phyloP scores from a whole-genome alignment of 2,113 vertebrate species.

The Ptilorrhoa leucosticta region DNA sequence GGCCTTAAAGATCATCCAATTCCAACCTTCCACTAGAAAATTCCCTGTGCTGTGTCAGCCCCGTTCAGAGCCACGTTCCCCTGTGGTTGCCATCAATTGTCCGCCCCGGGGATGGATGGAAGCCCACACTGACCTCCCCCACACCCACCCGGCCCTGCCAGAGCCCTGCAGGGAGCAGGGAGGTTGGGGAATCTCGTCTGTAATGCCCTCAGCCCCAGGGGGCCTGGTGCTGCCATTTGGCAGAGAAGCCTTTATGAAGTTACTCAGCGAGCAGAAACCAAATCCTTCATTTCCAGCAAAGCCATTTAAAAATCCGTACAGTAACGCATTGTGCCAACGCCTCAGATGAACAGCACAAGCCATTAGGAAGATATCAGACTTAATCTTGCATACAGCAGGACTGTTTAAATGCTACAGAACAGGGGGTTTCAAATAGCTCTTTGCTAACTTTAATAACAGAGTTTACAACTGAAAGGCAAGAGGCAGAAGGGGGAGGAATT shows the following conservation, averaged over 20 bases:
- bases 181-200: background rate
- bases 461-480: slow-evolving; percentile 43
- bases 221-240: background rate
- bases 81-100: rapidly evolving
- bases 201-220: background rate
- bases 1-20: background rate
- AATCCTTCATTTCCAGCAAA: background rate
- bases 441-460: slow-evolving; percentile 31
- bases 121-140: background rate
- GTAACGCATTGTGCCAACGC: slow-evolving; percentile 1
- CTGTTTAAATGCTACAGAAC: slow-evolving; percentile 4
- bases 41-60: background rate
- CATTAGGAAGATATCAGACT: slow-evolving; percentile 58
- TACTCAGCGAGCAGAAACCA: background rate
- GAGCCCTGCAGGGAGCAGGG: background rate
- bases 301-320: background rate
- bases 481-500: slow-evolving; percentile 44
- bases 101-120: background rate
- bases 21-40: background rate
- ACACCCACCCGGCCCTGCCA: background rate
- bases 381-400: slow-evolving; percentile 40
- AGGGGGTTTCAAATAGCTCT: slow-evolving; percentile 40
- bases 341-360: slow-evolving; percentile 14
- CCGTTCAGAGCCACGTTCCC: rapidly evolving
- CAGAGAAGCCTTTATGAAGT: background rate